A percentile compares a stretch with the other conserved stretches of the same genome.
Conservation (phyloP, 2,888 invertebrate genomes). For the Drosophila algonquin region DNA sequence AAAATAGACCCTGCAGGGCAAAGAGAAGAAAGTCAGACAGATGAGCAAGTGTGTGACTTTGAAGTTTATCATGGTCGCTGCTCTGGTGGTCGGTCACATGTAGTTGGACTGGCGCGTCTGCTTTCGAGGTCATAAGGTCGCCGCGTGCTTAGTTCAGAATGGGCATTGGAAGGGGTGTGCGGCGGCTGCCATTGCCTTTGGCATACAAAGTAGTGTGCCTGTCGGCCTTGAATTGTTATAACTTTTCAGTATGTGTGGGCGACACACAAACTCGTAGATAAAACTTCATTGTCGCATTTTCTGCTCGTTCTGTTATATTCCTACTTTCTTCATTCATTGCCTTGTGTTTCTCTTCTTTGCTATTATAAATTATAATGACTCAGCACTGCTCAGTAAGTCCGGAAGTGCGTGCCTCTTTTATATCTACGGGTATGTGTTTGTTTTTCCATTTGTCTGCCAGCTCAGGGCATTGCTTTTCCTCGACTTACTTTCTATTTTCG, state of each 20-base stretch:
- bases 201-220: constrained; percentile 62
- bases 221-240: constrained; percentile 71
- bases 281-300: constrained; percentile 72
- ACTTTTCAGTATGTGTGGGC: constrained; percentile 45
- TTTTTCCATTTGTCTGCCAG: constrained; percentile 34
- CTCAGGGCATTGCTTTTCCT: constrained; percentile 35
- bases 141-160: constrained; percentile 54
- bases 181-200: constrained; percentile 36
- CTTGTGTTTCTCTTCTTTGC: constrained; percentile 35
- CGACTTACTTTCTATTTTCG: constrained; percentile 40
- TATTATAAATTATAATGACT: constrained; percentile 76
- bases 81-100: constrained; percentile 28
- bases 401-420: constrained; percentile 59
- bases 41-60: constrained; percentile 39
- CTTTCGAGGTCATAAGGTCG: constrained; percentile 65
- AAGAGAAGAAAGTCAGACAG: constrained; percentile 20
- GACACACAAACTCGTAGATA: constrained; percentile 29
- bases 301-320: constrained; percentile 30
- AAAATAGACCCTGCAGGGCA: constrained; percentile 87
- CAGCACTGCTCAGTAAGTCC: constrained; percentile 56
- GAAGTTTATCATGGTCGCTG: constrained; percentile 39
- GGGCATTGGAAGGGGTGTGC: constrained; percentile 53
- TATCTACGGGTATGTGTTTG: constrained; percentile 22
- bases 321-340: constrained; percentile 18
- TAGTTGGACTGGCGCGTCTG: constrained; percentile 28